Evolutionary conservation across 2,113 vertebrate genomes (phyloP).

Genomic region (human (Homo sapiens)): GRCh38 chrX:14481001-14481500

Average conservation of each 20-base stretch:
- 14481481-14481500: conserved; percentile 47
- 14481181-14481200: too few species aligned
- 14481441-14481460: neutral
- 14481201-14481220: too few species aligned
- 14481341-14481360: conserved; percentile 1
- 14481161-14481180: too few species aligned
- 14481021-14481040: too few species aligned
- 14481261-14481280: conserved; percentile 10
- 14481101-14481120: too few species aligned
- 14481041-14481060: too few species aligned
- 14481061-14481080: too few species aligned
- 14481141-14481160: too few species aligned
- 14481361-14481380: conserved; percentile 20
- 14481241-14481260: conserved; percentile 22
- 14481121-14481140: too few species aligned
- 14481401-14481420: neutral
- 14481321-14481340: neutral
- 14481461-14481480: neutral
- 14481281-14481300: conserved; percentile 37
- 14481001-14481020: too few species aligned
- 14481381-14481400: neutral
- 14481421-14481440: neutral
- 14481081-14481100: too few species aligned
- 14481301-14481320: neutral
- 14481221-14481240: too few species aligned